Conservation (phyloP, 2,113 vertebrate genomes). For the Pachypanchax playfairii region DNA sequence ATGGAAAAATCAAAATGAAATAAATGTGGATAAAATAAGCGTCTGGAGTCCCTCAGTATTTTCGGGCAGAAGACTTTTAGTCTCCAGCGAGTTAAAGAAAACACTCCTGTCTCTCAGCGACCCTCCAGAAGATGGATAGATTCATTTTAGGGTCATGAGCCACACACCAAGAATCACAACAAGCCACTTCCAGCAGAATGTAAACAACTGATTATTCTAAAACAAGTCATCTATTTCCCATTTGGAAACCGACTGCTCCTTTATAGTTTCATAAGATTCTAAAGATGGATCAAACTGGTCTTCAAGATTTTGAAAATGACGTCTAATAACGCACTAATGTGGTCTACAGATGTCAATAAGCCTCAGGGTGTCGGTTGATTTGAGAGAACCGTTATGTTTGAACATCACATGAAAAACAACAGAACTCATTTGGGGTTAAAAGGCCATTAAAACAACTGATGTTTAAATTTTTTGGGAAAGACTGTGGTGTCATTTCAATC, state of each 20-base stretch:
- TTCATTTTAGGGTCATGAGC: constrained; percentile 30
- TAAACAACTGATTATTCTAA: constrained; percentile 9
- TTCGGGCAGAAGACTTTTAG: constrained; percentile 27
- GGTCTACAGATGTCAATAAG: neutral
- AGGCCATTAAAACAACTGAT: neutral
- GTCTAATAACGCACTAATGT: neutral
- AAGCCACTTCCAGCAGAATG: constrained; percentile 12
- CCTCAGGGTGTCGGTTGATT: neutral
- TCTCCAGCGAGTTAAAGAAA: constrained; percentile 38
- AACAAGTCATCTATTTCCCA: neutral
- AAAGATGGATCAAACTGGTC: neutral
- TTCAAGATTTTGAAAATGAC: too few species aligned
- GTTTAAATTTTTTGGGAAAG: neutral
- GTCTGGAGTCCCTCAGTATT: neutral
- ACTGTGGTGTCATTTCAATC: neutral
- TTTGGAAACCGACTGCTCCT: neutral
- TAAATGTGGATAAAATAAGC: constrained; percentile 1
- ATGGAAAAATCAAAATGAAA: constrained; percentile 2
- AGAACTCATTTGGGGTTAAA: neutral
- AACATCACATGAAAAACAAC: neutral
- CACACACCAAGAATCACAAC: constrained; percentile 24
- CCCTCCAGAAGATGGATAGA: constrained; percentile 29
- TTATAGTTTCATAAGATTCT: too few species aligned
- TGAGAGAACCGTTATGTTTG: neutral
- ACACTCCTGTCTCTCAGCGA: constrained; percentile 21